Base-by-base conservation (phyloP, 2,888 invertebrate genomes). In the Rutpela maculata region DNA sequence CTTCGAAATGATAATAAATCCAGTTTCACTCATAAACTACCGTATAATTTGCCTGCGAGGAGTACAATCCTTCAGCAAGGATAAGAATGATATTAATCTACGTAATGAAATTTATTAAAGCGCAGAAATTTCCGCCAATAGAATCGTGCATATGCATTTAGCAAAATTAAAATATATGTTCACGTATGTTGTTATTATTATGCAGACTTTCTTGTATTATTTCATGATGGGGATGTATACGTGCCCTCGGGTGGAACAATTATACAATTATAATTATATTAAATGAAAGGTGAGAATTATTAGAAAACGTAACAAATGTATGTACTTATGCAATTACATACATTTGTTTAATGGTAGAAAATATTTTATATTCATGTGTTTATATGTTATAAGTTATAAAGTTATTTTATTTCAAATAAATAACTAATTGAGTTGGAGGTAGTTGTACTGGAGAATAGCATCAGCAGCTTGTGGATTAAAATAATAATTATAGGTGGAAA, bases 181-280 rank as follows among this genome's bases (percentile, higher is more conserved):
- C 70, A 69, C 63, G 62, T 69, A 71, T 70, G 66, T 70, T 73
- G 66, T 76, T 78, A 78, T 74, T 60, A 60, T 60, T 60, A 70
- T 60, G 60, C 72, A 35, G 72, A 78, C 78, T 78, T 78, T 78
- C 78, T 76, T 78, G 65, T 67, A 65, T 77, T 69, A 77, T 74
- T 66, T 74, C 74, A 66, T 60, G 76, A 76, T 74, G 70, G 76
- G 73, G 75, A 78, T 78, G 78, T 60, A 56, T 73, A 62, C 17
- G 56, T 43, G 74, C 76, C 78, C 60, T 35, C 66, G 55, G 70
- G 75, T 38, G 59, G 63, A 43, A 65, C 69, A 66, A 76, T 78
- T 78, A 78, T 78, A 74, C 78, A 78, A 78, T 78, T 76, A 78
- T 70, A 76, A 78, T 78, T 71, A 63, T 68, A 73, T 68, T 76